phyloP scores from a whole-genome alignment of 2,113 vertebrate species.

The Arenaria interpres region DNA sequence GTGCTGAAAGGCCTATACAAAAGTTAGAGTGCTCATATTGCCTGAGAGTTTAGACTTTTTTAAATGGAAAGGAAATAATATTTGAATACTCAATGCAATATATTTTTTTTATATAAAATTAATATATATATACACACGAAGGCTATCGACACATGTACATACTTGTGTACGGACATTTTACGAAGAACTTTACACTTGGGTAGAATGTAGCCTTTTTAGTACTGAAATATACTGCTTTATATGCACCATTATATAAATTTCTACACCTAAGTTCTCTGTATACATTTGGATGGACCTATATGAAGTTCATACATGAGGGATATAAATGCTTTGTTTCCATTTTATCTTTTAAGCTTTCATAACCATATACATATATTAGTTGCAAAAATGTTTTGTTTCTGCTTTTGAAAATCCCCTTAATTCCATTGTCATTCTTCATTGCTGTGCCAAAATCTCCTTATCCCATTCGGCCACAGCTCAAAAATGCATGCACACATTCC shows the following conservation, averaged over 20 bases:
- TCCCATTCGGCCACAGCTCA: not conserved
- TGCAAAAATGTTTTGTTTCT: not conserved
- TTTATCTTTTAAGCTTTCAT: not conserved
- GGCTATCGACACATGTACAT: not conserved
- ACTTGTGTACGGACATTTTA: not conserved
- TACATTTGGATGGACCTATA: not conserved
- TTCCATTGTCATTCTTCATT: constrained; percentile 4
- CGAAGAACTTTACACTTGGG: not conserved
- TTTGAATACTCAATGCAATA: not conserved
- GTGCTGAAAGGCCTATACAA: not conserved
- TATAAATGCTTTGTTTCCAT: not conserved
- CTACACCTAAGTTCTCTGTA: not conserved
- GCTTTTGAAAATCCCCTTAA: constrained; percentile 15
- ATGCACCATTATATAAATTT: not conserved
- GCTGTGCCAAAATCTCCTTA: constrained; percentile 13
- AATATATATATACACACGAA: not conserved
- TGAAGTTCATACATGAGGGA: not conserved
- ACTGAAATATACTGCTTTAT: not conserved
- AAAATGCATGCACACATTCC: not conserved
- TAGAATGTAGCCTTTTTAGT: not conserved
- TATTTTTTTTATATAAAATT: not conserved
- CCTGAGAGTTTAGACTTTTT: not conserved
- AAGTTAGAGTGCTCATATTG: not conserved
- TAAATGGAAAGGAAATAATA: not conserved
- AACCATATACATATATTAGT: not conserved